A percentile compares a stretch with the other conserved stretches of the same genome.
These are phyloP conservation scores for Tachuris rubrigastra DNA, from an alignment of 2,113 vertebrate species.

Conservation along the genomic window DNA sequence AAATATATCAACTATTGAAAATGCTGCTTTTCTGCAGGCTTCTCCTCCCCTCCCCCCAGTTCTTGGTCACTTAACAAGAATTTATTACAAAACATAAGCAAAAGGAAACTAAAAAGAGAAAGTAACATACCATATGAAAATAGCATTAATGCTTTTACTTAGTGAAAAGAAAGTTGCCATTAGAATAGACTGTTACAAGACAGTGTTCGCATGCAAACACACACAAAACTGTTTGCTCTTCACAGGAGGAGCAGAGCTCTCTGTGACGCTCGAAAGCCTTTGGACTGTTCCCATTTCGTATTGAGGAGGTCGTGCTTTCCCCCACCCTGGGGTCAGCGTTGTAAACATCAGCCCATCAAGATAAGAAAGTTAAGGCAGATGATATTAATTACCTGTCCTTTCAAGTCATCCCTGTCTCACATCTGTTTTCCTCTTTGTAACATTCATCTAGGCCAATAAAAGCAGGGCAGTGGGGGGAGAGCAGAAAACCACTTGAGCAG, in stretches of 20 bases:
- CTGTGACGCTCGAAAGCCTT: constrained; percentile 22
- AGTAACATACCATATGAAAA: background rate
- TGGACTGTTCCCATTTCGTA: constrained; percentile 46
- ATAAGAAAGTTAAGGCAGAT: constrained; percentile 81
- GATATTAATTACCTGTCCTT: constrained; percentile 82
- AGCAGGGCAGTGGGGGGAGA: constrained; percentile 50
- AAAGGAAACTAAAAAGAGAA: background rate
- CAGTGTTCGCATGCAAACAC: background rate
- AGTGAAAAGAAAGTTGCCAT: background rate
- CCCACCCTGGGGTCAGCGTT: constrained; percentile 62
- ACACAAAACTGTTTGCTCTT: constrained; percentile 18
- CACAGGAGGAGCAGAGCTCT: background rate
- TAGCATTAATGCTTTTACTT: background rate
- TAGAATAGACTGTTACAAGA: background rate
- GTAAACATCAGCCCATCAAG: constrained; percentile 73
- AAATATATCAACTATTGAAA: background rate
- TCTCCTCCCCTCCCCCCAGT: background rate
- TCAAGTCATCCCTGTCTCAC: constrained; percentile 76
- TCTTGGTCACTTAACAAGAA: background rate
- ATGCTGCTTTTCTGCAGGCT: background rate
- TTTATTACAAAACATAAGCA: background rate
- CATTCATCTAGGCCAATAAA: constrained; percentile 77
- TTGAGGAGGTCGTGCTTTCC: constrained; percentile 57
- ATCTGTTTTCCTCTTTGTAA: constrained; percentile 77
- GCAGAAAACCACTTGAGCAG: constrained; percentile 24